Evolutionary conservation across 2,113 vertebrate genomes (phyloP).

Genomic region (Gyps fulvus): DNA sequence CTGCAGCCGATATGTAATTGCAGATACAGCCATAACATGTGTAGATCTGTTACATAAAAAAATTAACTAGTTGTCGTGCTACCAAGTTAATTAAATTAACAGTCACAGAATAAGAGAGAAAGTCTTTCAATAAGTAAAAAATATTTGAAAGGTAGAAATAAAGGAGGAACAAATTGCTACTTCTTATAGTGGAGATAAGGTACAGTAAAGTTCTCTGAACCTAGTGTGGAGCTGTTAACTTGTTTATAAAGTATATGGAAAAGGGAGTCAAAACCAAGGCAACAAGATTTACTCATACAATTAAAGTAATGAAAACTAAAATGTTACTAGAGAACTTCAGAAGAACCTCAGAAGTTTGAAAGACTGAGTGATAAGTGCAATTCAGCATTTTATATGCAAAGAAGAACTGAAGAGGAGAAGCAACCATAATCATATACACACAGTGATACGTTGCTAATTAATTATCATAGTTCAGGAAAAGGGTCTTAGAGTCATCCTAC

Average conservation of each 20-base stretch:
- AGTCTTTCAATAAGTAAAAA: background rate
- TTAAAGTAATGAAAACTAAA: background rate
- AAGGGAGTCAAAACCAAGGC: accelerated
- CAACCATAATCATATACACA: background rate
- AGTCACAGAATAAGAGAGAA: background rate
- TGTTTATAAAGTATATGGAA: background rate
- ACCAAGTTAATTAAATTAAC: background rate
- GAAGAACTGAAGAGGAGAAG: background rate
- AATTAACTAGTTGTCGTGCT: background rate
- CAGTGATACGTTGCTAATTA: background rate
- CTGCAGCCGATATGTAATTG: background rate
- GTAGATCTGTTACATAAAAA: background rate
- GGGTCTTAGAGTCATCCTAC: background rate
- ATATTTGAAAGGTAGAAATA: background rate
- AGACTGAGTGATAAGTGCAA: background rate
- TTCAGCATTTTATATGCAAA: background rate
- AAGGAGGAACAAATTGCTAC: accelerated
- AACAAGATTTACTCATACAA: background rate
- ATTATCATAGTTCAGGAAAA: background rate
- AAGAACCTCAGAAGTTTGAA: background rate
- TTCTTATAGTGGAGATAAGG: background rate
- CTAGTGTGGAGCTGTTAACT: background rate
- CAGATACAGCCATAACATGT: background rate
- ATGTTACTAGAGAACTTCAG: background rate
- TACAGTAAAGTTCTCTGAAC: background rate